A percentile compares a stretch with the other conserved stretches of the same genome.
phyloP scores from a whole-genome alignment of 2,888 invertebrate genomes.

The Vesta saturnalis region DNA sequence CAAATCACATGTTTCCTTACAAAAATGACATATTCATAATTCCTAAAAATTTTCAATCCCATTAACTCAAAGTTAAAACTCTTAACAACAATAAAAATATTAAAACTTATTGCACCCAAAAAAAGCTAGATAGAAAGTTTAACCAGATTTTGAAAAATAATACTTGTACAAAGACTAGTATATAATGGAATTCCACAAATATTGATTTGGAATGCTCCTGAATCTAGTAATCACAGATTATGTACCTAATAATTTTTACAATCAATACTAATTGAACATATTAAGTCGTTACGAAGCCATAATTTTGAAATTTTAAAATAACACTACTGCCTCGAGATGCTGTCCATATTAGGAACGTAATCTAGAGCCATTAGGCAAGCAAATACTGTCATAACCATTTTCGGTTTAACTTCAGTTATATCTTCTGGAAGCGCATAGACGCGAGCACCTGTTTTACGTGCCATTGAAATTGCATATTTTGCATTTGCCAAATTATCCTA shows the following conservation, averaged over 20 bases:
- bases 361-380: conserved; percentile 99
- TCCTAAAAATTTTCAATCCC: not conserved
- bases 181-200: conserved; percentile 28
- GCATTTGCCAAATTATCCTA: conserved; percentile 96
- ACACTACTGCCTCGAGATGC: conserved; percentile 39
- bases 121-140: conserved; percentile 4
- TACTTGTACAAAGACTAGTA: conserved; percentile 27
- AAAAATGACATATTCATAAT: not conserved
- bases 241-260: conserved; percentile 39
- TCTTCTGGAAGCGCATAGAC: conserved; percentile 99
- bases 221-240: conserved; percentile 46
- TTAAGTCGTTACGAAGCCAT: conserved; percentile 7
- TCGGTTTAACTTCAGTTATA: conserved; percentile 96
- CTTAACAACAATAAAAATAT: not conserved
- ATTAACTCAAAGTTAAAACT: no score
- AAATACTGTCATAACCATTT: conserved; percentile 99
- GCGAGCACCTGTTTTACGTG: conserved; percentile 95
- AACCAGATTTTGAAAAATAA: conserved; percentile 14
- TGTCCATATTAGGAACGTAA: conserved; percentile 90
- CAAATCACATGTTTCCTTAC: conserved; percentile 6
- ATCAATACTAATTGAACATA: conserved; percentile 25
- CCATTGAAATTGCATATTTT: conserved; percentile 99
- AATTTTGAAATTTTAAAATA: conserved; percentile 1
- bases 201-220: conserved; percentile 36
- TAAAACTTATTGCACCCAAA: conserved; percentile 20